phyloP scores from a whole-genome alignment of 64 coral and sea anemone genomes.

The Stylophora pistillata region DNA sequence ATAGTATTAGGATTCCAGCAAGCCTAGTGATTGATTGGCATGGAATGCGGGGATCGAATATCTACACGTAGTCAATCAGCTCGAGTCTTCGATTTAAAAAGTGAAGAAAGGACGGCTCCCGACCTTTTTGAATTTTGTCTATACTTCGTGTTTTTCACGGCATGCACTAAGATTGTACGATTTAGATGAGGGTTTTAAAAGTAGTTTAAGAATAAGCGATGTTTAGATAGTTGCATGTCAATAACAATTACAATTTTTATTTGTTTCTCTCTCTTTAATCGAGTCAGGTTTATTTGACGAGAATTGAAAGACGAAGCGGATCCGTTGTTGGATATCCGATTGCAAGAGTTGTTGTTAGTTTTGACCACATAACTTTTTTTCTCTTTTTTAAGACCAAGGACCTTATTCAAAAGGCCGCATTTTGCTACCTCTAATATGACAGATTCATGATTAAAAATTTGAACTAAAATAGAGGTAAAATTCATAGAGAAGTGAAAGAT shows the following conservation, averaged over 20 bases:
- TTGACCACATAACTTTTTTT: background rate
- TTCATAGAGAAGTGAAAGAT: no score
- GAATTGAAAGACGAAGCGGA: constrained; percentile 20
- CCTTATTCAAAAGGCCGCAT: background rate
- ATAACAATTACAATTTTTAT: background rate
- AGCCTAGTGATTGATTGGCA: no score
- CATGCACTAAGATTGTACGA: background rate
- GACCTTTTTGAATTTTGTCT: no score
- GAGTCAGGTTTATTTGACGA: constrained; percentile 48
- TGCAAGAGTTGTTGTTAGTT: constrained; percentile 35
- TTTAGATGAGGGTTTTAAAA: background rate
- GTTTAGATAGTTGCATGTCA: background rate
- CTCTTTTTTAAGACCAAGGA: background rate
- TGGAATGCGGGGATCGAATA: no score
- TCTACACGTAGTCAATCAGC: no score
- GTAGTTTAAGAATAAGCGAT: background rate
- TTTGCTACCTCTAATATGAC: background rate
- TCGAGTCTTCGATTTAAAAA: no score
- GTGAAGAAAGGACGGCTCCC: no score
- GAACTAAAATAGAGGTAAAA: no score
- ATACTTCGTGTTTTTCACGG: background rate
- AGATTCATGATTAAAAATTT: no score
- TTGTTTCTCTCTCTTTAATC: constrained; percentile 11
- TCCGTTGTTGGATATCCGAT: constrained; percentile 17
- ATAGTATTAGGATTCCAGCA: no score